Evolutionary conservation across 2,888 invertebrate species (phyloP).

Genomic region (Callyntrura guangdongensis): DNA sequence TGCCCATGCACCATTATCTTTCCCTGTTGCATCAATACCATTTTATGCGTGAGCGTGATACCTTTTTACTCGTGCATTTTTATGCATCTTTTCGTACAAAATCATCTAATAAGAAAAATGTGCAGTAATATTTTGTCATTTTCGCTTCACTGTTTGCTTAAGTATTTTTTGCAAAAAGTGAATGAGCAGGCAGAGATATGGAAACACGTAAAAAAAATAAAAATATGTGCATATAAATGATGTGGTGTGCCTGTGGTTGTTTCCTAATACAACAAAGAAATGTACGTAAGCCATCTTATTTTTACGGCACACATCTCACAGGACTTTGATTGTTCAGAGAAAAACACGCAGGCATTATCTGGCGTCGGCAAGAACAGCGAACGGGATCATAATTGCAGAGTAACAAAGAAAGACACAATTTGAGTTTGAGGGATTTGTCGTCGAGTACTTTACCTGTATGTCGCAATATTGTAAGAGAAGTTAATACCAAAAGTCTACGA

Average conservation of each 20-base stretch:
- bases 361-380: background rate
- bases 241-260: background rate
- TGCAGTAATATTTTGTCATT: background rate
- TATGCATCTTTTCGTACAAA: background rate
- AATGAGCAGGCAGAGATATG: background rate
- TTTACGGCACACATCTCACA: background rate
- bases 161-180: background rate
- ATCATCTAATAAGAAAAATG: background rate
- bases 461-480: background rate
- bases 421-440: background rate
- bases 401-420: background rate
- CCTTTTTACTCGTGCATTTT: background rate
- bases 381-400: background rate
- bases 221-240: constrained; percentile 24
- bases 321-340: constrained; percentile 10
- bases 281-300: background rate
- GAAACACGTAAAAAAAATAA: background rate
- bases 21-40: background rate
- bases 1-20: background rate
- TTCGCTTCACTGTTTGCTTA: background rate
- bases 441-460: background rate
- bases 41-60: background rate
- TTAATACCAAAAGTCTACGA: background rate
- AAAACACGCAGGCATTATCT: background rate
- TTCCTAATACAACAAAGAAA: background rate